These are phyloP conservation scores for Coccyzus lansbergi DNA, from an alignment of 2,797 vertebrate species.

Conservation along the genomic window DNA sequence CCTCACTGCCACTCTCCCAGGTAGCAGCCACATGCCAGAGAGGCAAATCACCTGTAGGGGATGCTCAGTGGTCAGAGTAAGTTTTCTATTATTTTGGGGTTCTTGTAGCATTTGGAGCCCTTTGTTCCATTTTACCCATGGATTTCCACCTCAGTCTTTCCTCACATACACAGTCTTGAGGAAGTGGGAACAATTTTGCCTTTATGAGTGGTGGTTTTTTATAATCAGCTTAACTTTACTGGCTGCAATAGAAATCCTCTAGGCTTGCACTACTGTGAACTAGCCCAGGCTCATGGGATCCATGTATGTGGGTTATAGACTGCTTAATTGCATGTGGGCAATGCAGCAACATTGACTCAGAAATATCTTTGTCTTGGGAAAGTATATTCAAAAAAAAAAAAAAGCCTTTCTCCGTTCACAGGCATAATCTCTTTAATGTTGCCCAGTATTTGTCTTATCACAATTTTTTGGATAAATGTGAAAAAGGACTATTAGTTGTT, in stretches of 20 bases:
- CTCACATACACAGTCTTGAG: fast-evolving
- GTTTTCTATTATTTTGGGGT: background rate
- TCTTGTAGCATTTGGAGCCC: background rate
- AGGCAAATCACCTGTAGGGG: background rate
- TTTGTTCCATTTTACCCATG: fast-evolving
- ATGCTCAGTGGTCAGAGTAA: background rate
- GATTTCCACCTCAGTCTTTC: background rate
- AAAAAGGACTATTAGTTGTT: background rate
- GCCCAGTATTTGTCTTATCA: background rate
- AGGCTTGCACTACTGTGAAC: background rate
- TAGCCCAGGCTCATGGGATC: background rate
- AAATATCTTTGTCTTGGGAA: background rate
- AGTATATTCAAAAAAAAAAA: background rate
- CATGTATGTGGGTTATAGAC: background rate
- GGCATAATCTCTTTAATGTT: background rate
- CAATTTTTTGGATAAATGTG: background rate
- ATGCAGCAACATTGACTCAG: background rate
- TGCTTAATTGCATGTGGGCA: background rate
- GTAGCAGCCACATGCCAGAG: background rate
- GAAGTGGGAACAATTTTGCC: background rate
- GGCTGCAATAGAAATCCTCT: background rate
- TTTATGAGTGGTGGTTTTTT: background rate
- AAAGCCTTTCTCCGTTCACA: background rate
- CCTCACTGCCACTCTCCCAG: fast-evolving
- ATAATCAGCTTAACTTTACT: background rate